Conservation (phyloP, 1,140 invertebrate genomes). For the Euglossa dilemma region DNA sequence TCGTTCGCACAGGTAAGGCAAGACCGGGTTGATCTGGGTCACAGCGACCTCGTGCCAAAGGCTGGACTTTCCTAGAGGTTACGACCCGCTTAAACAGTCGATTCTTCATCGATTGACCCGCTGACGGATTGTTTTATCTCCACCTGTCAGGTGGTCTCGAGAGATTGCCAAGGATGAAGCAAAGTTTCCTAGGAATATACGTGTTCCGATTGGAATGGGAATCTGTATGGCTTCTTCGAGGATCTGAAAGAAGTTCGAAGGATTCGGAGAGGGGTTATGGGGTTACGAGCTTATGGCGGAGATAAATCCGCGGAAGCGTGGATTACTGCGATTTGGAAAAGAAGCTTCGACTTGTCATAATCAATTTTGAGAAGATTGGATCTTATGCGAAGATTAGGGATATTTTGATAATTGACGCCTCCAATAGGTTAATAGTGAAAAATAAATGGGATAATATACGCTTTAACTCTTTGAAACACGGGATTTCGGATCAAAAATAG, state of each 20-base stretch:
- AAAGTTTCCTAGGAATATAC: neutral
- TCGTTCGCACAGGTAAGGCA: slow-evolving; percentile 74
- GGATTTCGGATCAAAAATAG: no score
- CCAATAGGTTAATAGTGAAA: no score
- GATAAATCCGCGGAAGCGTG: neutral
- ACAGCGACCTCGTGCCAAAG: slow-evolving; percentile 77
- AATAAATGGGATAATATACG: no score
- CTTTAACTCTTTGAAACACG: no score
- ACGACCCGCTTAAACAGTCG: slow-evolving; percentile 78
- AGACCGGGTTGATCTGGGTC: slow-evolving; percentile 78
- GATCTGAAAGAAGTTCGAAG: slow-evolving; percentile 17
- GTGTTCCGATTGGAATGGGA: neutral
- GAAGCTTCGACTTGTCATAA: neutral
- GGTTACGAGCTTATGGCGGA: neutral
- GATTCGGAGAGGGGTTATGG: neutral
- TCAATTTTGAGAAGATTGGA: neutral
- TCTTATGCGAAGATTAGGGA: neutral
- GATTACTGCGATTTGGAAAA: neutral
- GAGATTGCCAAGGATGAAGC: no score
- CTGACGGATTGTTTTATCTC: slow-evolving; percentile 61
- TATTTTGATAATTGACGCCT: no score
- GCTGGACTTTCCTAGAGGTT: slow-evolving; percentile 77
- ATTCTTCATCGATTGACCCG: slow-evolving; percentile 71
- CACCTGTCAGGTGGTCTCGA: neutral
- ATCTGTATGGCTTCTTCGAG: neutral